These are phyloP conservation scores for Caprella mutica DNA, from an alignment of 2,888 invertebrate genomes.

Conservation along the genomic window DNA sequence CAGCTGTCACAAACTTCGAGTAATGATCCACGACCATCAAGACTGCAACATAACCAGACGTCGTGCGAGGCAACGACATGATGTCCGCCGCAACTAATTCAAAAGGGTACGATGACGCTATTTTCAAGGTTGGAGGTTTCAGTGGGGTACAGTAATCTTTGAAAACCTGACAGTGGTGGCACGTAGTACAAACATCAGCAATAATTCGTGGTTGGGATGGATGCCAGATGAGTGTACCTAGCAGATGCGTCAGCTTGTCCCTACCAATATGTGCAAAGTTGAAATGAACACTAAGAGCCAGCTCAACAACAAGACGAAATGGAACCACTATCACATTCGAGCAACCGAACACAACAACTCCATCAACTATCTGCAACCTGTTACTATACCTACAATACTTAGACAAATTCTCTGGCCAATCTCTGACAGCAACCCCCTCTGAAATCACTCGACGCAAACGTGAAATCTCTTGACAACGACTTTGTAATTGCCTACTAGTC, in stretches of 20 bases:
- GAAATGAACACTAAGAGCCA: no score
- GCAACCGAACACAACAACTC: not conserved
- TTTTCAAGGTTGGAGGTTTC: not conserved
- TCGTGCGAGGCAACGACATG: not conserved
- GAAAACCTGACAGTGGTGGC: not conserved
- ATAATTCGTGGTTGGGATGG: not conserved
- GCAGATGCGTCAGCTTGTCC: not conserved
- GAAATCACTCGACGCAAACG: not conserved
- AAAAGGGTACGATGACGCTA: not conserved
- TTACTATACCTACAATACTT: not conserved
- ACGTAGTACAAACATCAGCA: not conserved
- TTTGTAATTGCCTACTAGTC: not conserved
- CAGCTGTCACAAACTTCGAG: not conserved
- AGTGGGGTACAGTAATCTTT: not conserved
- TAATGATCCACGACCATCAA: not conserved
- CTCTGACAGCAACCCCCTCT: not conserved
- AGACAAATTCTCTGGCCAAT: not conserved
- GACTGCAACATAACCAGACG: not conserved
- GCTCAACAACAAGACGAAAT: no score
- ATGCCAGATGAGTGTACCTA: not conserved
- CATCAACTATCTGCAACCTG: not conserved
- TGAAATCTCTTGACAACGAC: not conserved
- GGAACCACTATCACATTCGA: no score
- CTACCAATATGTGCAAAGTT: not conserved
- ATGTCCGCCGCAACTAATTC: not conserved